These are phyloP conservation scores for Tychaedon coryphoeus DNA, from an alignment of 2,113 vertebrate genomes.

Conservation along the genomic window DNA sequence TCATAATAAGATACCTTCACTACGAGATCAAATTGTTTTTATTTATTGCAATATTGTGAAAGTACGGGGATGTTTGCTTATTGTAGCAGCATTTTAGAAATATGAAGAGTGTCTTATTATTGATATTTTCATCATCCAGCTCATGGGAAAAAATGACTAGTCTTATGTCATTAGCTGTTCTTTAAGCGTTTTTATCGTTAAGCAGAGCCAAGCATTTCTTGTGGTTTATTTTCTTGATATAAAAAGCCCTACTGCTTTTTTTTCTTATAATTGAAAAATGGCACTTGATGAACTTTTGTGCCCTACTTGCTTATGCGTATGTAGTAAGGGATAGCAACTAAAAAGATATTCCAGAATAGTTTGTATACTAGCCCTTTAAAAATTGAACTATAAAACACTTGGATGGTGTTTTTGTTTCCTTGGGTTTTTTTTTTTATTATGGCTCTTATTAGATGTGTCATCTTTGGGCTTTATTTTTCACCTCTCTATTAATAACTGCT, in stretches of 20 bases:
- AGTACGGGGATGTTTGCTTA: neutral
- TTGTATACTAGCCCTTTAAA: neutral
- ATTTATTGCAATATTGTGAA: constrained; percentile 9
- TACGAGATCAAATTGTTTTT: neutral
- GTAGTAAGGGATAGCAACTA: neutral
- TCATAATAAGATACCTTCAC: constrained; percentile 22
- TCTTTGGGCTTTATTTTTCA: neutral
- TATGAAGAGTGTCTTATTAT: neutral
- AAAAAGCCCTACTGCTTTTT: neutral
- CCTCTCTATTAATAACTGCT: constrained; percentile 1
- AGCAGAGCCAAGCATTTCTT: neutral
- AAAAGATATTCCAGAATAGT: neutral
- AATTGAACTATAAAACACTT: neutral
- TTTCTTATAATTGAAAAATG: neutral
- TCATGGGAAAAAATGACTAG: neutral
- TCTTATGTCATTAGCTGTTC: neutral
- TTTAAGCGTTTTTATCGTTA: neutral
- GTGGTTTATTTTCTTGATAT: neutral
- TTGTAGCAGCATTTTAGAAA: neutral
- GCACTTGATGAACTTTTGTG: constrained; percentile 44
- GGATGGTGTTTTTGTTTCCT: neutral
- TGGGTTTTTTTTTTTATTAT: neutral
- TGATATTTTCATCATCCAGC: neutral
- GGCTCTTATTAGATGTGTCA: neutral
- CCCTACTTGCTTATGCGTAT: neutral